A percentile compares a stretch with the other conserved stretches of the same genome.
Evolutionary conservation across 2,113 vertebrate genomes (phyloP).

Genomic region (Macquaria ambigua): DNA sequence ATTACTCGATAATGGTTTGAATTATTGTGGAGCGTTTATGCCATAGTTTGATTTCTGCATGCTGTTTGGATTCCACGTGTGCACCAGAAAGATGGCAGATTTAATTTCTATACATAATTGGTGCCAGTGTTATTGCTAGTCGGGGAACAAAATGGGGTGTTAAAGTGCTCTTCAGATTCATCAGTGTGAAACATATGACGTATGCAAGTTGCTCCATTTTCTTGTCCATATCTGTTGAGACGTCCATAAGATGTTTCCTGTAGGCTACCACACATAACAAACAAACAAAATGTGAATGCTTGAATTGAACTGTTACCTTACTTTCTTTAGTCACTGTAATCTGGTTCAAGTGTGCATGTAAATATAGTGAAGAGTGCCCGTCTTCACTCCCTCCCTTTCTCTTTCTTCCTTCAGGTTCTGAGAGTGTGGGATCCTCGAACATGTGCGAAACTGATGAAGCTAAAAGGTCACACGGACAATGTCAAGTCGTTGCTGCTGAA

Average conservation of each 20-base stretch:
- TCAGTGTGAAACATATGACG: not conserved
- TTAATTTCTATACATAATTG: not conserved
- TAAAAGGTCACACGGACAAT: constrained; percentile 98
- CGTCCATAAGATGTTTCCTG: not conserved
- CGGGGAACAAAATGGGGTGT: not conserved
- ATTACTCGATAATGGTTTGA: not conserved
- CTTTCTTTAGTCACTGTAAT: not conserved
- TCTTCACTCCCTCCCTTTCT: not conserved
- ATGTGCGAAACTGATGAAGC: constrained; percentile 98
- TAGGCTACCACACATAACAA: not conserved
- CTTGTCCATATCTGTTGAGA: not conserved
- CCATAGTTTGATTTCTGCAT: not conserved
- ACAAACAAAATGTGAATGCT: not conserved
- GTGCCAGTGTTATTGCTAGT: not conserved
- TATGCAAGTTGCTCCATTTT: not conserved
- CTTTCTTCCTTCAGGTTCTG: constrained; percentile 86
- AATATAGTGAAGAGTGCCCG: not conserved
- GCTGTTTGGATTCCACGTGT: not conserved
- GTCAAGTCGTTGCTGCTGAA: constrained; percentile 96
- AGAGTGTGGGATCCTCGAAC: constrained; percentile 98
- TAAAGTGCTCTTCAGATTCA: not conserved
- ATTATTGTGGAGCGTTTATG: not conserved
- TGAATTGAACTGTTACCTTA: not conserved
- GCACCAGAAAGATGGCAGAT: not conserved
- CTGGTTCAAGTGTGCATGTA: not conserved